Base-by-base conservation (phyloP, 2,888 invertebrate genomes). In the Cancer borealis region DNA sequence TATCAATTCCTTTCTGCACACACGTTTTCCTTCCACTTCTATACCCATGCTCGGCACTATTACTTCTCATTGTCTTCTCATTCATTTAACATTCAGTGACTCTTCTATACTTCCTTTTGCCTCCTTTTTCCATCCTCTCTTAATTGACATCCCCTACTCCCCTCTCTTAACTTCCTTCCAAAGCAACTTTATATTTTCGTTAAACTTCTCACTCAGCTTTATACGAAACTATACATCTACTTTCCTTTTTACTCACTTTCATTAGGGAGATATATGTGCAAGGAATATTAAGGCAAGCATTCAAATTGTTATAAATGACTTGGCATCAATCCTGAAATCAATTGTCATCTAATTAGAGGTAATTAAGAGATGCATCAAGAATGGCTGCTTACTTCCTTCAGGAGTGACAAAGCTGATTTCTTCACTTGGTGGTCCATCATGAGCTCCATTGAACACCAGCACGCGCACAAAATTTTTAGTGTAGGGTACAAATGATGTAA, bases 361-460 rank as follows among this genome's bases (percentile, higher is more conserved):
- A 60, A 73, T 6, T 73, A 10, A 73, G 73, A 26, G 5, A 26
- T 26, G 10, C n/a, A n/a, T 73, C n/a, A 73, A 26, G 26, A 14
- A 47, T 46, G 47, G n/a, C 14, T 30, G 66, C 96, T 96, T 96
- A 97, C 97, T 97, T 96, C 99, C 99, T 97, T 99, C 99, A 0
- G 98, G 98, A 0, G 98, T 99, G 94, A 98, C 97, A 96, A 99
- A 98, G 96, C 97, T 98, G 93, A 99, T 97, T 0, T 97, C 97
- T 96, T 98, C 98, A 96, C 99, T 99, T 0, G 98, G 97, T 6
- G 99, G 99, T 4, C 99, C 99, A 96, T 98, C 98, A 96, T 98
- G 98, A 95, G 97, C 98, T 79, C 98, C 98, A 96, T 99, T 99
- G 96, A 98, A 98, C 0, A 98, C 99, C 88, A 98, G 97, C 49